These are phyloP conservation scores for Drymodes brunneopygia DNA, from an alignment of 2,113 vertebrate genomes.

Conservation along the genomic window DNA sequence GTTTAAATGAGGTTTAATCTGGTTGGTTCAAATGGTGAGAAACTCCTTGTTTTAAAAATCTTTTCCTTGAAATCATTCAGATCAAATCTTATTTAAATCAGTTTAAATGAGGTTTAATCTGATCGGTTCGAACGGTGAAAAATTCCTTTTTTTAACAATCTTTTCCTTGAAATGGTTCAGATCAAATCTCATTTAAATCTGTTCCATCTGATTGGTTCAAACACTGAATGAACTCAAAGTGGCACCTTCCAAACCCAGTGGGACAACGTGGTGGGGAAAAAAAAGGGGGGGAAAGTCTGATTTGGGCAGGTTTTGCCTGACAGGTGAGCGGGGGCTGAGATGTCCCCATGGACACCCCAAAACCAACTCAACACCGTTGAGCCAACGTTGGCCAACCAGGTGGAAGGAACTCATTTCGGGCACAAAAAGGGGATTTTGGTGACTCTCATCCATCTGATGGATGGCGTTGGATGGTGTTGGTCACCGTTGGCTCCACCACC, in stretches of 20 bases:
- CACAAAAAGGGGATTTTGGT: fast-evolving
- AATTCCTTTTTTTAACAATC: too few relatives aligned
- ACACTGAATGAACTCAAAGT: fast-evolving
- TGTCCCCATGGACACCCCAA: fast-evolving
- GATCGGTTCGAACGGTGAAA: too few relatives aligned
- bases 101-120: not conserved
- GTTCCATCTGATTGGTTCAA: not conserved
- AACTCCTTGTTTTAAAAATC: too few relatives aligned
- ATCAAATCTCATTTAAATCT: not conserved
- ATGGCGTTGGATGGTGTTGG: too few relatives aligned
- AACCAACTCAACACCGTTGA: fast-evolving
- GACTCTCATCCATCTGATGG: not conserved
- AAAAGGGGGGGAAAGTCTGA: not conserved
- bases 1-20: too few relatives aligned
- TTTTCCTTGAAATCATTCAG: too few relatives aligned
- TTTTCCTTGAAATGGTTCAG: too few relatives aligned
- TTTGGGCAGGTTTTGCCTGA: not conserved
- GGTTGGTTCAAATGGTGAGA: fast-evolving
- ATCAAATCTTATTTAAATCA: not conserved
- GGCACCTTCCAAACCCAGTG: not conserved
- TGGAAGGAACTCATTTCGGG: fast-evolving
- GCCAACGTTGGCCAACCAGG: fast-evolving
- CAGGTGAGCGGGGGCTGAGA: fast-evolving
- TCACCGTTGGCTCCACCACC: fast-evolving
- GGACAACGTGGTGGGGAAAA: not conserved